Percentiles rank a stretch among this genome's conserved stretches.
phyloP scores from a whole-genome alignment of 1,140 invertebrate species.

The Neodiprion virginianus region DNA sequence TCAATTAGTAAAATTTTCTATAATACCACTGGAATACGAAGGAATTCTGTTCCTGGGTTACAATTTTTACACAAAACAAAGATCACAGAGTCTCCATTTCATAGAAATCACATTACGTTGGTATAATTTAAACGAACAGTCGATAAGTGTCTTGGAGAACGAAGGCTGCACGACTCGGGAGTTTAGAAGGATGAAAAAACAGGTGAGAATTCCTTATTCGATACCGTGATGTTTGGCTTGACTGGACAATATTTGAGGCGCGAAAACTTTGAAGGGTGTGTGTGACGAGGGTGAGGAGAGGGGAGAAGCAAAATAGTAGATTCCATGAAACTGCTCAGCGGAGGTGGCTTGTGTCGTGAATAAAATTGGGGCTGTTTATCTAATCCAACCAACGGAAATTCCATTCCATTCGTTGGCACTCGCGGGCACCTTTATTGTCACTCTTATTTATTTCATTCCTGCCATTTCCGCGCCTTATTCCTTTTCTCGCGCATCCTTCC shows the following conservation, averaged over 20 bases:
- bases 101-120: no score
- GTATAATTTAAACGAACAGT: no score
- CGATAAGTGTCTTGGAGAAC: no score
- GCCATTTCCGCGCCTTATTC: neutral
- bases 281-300: neutral
- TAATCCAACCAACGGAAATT: constrained; percentile 43
- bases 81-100: no score
- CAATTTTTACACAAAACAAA: no score
- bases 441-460: constrained; percentile 39
- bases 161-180: no score
- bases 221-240: neutral
- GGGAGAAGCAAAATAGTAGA: neutral
- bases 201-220: no score
- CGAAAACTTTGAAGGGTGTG: neutral
- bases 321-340: neutral
- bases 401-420: constrained; percentile 36
- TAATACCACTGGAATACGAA: no score
- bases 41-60: no score
- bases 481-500: neutral
- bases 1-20: no score
- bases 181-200: no score
- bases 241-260: neutral
- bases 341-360: constrained; percentile 17
- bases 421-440: constrained; percentile 23
- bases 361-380: constrained; percentile 49